phyloP scores from a whole-genome alignment of 2,113 vertebrate species.

The Notiomystis cincta region DNA sequence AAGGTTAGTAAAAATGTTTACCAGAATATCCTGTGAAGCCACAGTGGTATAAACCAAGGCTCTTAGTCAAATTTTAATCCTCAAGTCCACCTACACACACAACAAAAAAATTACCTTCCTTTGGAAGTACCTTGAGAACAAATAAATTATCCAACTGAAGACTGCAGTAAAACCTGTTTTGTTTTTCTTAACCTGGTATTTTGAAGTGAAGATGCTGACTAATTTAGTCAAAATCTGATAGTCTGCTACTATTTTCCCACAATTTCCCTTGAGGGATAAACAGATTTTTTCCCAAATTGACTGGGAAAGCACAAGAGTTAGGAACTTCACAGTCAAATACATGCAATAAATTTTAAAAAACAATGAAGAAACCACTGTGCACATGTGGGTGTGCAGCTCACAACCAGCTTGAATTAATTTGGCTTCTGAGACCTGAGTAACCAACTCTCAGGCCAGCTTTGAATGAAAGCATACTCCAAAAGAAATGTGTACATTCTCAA shows the following conservation, averaged over 20 bases:
- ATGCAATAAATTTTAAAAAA: background rate
- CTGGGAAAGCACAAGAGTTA: slow-evolving; percentile 30
- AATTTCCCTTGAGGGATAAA: slow-evolving; percentile 54
- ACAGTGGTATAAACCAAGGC: background rate
- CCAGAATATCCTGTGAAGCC: background rate
- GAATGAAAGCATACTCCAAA: background rate
- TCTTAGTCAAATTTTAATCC: background rate
- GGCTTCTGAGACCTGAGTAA: background rate
- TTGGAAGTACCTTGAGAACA: background rate
- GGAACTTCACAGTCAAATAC: background rate
- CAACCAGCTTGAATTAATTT: background rate
- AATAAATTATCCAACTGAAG: background rate
- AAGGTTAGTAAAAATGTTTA: background rate
- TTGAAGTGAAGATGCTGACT: background rate
- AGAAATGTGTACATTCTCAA: background rate
- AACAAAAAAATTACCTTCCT: background rate
- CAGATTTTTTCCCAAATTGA: slow-evolving; percentile 33
- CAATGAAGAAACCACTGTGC: background rate
- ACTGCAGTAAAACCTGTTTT: background rate
- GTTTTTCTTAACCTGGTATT: background rate
- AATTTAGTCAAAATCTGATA: slow-evolving; percentile 20
- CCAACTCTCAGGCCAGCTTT: background rate
- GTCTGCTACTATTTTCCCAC: background rate
- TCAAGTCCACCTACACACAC: background rate
- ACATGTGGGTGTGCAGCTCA: background rate